Evolutionary conservation across 2,113 vertebrate genomes (phyloP), one percentile per base, ranked within the genome.

Genomic region (Vombatus ursinus): DNA sequence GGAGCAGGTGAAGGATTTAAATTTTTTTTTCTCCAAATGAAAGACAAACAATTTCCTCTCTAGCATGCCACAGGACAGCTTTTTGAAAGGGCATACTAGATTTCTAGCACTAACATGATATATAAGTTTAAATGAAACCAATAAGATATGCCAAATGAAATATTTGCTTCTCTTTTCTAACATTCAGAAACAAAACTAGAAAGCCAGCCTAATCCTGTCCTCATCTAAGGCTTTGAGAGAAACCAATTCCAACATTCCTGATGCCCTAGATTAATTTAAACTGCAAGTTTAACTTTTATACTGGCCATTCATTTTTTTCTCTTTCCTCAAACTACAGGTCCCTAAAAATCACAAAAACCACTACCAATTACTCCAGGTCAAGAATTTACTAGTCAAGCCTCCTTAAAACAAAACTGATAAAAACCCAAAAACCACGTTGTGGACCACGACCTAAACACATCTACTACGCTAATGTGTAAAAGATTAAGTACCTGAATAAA

Each of bases 401-500:
- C 91, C 90, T 93, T 44, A 84, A 94, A 96, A 68, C 28, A 90
- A 92, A 54, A 90, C 68, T 77, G 54, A 61, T 61, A 68, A 68
- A 68, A 37, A 68, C 3, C 23, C 92, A 95, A 51, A 12, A 96
- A 95, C 68, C 10, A 93, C 19, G 89, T 89, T 77, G 16, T 23
- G 90, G 93, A 93, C 8, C 52, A n/a, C 51, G 5, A 95, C 89
- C 49, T 48, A 91, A 53, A 14, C 53, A 53, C 37, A 89, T 92
- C 91, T 84, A 94, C 51, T 96, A 93, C 90, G 51, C 31, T 50
- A 51, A 19, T 44, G 37, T 44, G 16, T 50, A 49, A 37, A 53
- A 92, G 90, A 92, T 96, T 96, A 97, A 96, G 68, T 92, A 96
- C 92, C 91, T 92, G 52, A 96, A 77, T 91, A 95, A 95, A 97